These are phyloP conservation scores for Pelodiscus sinensis DNA, from an alignment of 2,113 vertebrate genomes.

Conservation along the genomic window DNA sequence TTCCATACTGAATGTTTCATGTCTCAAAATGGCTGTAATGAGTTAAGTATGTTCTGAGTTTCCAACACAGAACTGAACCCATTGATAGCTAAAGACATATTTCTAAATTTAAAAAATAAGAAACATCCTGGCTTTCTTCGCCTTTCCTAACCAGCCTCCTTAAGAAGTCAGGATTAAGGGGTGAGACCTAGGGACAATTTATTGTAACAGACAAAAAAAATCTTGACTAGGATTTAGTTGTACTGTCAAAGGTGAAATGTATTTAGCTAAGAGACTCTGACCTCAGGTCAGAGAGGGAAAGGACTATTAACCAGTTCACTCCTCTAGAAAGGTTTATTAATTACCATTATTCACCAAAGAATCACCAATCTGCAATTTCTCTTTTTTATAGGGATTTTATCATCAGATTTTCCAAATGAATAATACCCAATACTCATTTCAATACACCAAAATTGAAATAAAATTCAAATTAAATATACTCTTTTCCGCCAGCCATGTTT, in stretches of 20 bases:
- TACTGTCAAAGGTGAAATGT: neutral
- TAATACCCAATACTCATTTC: neutral
- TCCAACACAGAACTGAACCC: neutral
- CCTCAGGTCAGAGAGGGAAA: neutral
- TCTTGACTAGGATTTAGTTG: neutral
- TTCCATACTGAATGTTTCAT: neutral
- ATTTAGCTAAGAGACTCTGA: neutral
- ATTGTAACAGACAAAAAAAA: neutral
- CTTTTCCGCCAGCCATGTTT: neutral
- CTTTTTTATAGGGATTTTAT: neutral
- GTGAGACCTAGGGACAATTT: neutral
- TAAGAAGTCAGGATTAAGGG: neutral
- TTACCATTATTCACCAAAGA: neutral
- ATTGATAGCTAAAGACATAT: constrained; percentile 41
- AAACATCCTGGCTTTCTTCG: neutral
- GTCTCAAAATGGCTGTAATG: neutral
- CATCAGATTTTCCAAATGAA: neutral
- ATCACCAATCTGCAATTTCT: neutral
- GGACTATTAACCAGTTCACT: neutral
- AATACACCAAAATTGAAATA: neutral
- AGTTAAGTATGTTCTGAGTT: constrained; percentile 17
- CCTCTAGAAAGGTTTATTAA: neutral
- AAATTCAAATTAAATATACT: neutral
- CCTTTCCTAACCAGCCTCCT: neutral
- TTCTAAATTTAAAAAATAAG: neutral